Percentiles rank a stretch among this genome's conserved stretches.
Conservation (phyloP, 2,797 vertebrate species). For the Pseudomugil tenellus region DNA sequence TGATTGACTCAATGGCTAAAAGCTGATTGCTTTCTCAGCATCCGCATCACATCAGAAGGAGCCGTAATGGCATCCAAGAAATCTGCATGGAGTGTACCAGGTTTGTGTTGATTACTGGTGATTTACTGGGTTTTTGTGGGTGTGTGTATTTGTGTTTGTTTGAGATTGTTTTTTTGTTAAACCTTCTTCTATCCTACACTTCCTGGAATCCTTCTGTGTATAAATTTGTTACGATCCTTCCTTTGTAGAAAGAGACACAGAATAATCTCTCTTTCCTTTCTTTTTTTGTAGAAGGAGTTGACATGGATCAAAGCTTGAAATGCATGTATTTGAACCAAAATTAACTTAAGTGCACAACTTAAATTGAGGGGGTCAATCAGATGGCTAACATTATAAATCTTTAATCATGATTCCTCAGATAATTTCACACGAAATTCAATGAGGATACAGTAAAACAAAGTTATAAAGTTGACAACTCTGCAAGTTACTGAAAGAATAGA, state of each 20-base stretch:
- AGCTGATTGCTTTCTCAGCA: conserved; percentile 73
- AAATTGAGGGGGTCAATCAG: too few relatives aligned
- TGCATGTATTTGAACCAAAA: too few relatives aligned
- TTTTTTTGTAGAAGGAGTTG: background rate
- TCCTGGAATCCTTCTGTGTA: background rate
- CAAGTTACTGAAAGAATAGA: too few relatives aligned
- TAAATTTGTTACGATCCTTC: background rate
- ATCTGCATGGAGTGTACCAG: conserved; percentile 34
- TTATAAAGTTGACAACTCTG: too few relatives aligned
- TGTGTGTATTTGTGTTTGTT: conserved; percentile 5
- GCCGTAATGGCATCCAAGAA: conserved; percentile 55
- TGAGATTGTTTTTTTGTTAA: background rate
- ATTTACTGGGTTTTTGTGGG: conserved; percentile 30
- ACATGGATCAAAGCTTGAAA: too few relatives aligned
- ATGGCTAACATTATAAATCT: too few relatives aligned
- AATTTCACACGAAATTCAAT: too few relatives aligned
- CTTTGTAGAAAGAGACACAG: background rate
- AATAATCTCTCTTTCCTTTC: background rate
- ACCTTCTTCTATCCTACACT: background rate
- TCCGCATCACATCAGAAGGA: conserved; percentile 47
- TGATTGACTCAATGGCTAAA: conserved; percentile 62
- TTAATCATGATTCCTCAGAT: too few relatives aligned
- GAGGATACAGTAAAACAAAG: too few relatives aligned
- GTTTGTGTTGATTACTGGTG: conserved; percentile 29
- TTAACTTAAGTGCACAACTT: too few relatives aligned